Base-by-base conservation (phyloP, 2,113 vertebrate genomes). In the Rhabdomys dilectus region DNA sequence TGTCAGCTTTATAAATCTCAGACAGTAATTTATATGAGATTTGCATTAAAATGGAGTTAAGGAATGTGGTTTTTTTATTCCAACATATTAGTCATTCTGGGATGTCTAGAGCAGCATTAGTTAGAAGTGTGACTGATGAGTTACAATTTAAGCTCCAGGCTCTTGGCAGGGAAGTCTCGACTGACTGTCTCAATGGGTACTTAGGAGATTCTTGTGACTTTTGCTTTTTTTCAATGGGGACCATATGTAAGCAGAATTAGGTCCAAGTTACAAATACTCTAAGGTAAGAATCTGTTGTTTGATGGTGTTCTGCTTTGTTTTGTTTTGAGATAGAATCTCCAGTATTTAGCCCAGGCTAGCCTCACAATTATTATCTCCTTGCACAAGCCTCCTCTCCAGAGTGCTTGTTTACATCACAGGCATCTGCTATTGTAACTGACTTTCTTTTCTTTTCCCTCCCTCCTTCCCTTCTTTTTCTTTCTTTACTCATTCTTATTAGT, bases 101-200 rank as follows among this genome's bases (percentile, higher is more conserved):
- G 42, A 60, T 89, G 9, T 96, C 93, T 95, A 72, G 42, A 68
- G 53, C 92, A 91, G 70, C 93, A 91, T 90, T 96, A 87, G 96
- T 92, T 98, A 89, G 11, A 98, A 94, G 81, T 95, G 97, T 31
- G 86, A 88, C 66, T 98, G 53, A 39, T 62, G 91, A 94, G 93
- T 96, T 96, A 97, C 60, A 94, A 58, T 90, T 92, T 10, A 93
- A 89, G 94, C 95, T 97, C 72, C 78, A 97, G 90, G n/a, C 88
- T 95, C 6, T 42, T 26, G 34, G 24, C 88, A 97, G 89, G 68
- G 48, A 78, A 31, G 51, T 4, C 56, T 91, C 85, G 56, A 70
- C 72, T 94, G 82, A 45, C 45, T 48, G 39, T 64, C 10, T 91
- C 81, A 92, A 24, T 87, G 53, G 45, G n/a, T 89, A 70, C 53